Conservation (phyloP, 2,797 vertebrate genomes). For the Premnoplex brunnescens region DNA sequence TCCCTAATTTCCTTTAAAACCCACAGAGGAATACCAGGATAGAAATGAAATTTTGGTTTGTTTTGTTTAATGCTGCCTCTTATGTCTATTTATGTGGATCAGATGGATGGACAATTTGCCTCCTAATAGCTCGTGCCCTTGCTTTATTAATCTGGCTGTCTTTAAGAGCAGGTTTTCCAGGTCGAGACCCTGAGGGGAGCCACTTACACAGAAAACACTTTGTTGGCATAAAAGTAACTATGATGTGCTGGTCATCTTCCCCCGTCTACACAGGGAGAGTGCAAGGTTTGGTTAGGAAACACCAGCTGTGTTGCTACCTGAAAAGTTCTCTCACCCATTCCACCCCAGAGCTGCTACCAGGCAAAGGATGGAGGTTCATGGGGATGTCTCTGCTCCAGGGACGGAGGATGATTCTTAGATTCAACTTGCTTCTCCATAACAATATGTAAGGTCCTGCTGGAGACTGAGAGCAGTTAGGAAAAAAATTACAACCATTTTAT, state of each 20-base stretch:
- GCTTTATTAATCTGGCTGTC: constrained; percentile 22
- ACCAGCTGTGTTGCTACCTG: neutral
- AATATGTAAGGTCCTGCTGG: neutral
- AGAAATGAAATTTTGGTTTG: constrained; percentile 4
- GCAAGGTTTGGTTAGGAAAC: neutral
- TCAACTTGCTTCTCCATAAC: neutral
- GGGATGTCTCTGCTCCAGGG: neutral
- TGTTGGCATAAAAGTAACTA: neutral
- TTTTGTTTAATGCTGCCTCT: constrained; percentile 7
- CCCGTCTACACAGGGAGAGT: neutral
- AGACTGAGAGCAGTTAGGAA: neutral
- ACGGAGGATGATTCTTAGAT: neutral
- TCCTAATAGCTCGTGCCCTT: neutral
- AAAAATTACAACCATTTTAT: neutral
- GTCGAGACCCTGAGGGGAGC: neutral
- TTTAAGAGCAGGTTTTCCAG: constrained; percentile 21
- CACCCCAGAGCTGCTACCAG: neutral
- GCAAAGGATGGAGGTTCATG: neutral
- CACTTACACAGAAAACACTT: neutral
- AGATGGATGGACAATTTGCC: constrained; percentile 11
- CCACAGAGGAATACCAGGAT: neutral
- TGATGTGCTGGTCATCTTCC: neutral
- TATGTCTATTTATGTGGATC: constrained; percentile 1
- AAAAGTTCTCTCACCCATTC: neutral
- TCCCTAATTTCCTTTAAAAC: neutral